Conservation (phyloP, 2,797 vertebrate species). For the Apogon talboti region DNA sequence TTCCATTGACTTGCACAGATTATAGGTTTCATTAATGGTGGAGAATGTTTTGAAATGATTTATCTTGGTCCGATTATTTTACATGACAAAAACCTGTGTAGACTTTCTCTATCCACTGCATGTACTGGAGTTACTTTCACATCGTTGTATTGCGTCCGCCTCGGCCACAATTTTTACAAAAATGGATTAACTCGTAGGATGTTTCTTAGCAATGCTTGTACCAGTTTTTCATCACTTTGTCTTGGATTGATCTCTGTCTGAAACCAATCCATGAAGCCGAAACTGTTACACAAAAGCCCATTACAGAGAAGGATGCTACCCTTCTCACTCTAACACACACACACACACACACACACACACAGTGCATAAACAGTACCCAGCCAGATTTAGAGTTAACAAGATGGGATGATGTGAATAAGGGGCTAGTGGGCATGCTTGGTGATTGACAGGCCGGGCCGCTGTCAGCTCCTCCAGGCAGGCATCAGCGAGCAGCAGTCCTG, state of each 20-base stretch:
- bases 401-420: constrained; percentile 76
- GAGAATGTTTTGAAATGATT: too few species aligned
- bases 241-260: constrained; percentile 52
- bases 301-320: constrained; percentile 37
- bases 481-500: constrained; percentile 91
- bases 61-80: too few species aligned
- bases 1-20: too few species aligned
- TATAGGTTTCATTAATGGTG: too few species aligned
- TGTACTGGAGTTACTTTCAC: constrained; percentile 1
- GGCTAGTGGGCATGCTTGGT: constrained; percentile 74
- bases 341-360: constrained; percentile 17
- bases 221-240: constrained; percentile 56
- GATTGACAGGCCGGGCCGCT: constrained; percentile 93
- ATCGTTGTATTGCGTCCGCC: constrained; percentile 33
- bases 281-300: constrained; percentile 44
- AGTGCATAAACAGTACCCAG: constrained; percentile 60
- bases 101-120: too few species aligned
- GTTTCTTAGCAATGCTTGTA: constrained; percentile 32
- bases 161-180: constrained; percentile 25
- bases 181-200: constrained; percentile 19
- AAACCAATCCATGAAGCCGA: constrained; percentile 39
- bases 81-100: too few species aligned
- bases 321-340: constrained; percentile 17
- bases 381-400: constrained; percentile 78
- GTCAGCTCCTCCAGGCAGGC: constrained; percentile 91